Base-by-base conservation (phyloP, 2,113 vertebrate genomes). In the Phaetusa simplex region DNA sequence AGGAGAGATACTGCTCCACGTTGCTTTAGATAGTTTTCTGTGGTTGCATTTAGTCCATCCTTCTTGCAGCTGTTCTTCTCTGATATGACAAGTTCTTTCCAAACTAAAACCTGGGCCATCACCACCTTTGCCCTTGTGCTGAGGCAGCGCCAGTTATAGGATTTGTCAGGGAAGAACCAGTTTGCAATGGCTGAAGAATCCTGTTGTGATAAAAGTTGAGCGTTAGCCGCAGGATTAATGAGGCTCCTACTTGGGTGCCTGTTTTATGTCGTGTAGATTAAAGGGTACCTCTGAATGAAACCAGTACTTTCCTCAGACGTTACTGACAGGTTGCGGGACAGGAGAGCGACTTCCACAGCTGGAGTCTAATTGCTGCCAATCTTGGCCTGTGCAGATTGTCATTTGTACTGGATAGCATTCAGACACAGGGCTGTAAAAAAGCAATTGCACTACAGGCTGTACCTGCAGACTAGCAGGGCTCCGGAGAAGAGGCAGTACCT, bases 11-110 rank as follows among this genome's bases (percentile, higher is more conserved):
- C 8, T 53, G 32, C 47, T 86, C n/a, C 23, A 38, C 17, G 81
- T 95, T 76, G 78, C 81, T 91, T 92, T 73, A 50, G 40, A 40
- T 58, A 67, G 36, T 64, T 82, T 88, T 90, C 58, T 86, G 66
- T 81, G 82, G 47, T 50, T 95, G 26, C 14, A 8, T 88, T 85
- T 87, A 58, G n/a, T 77, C 71, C 38, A 43, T 87, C 29, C 22
- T 87, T 95, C 95, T 66, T 93, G 66, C 91, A 88, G 58, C 78
- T 91, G 26, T 47, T 84, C 13, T 92, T 40, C 49, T 92, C 45
- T 91, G 84, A 77, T 88, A 73, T 1, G 15, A 62, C 19, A n/a
- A 23, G 13, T 49, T 89, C 67, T 81, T 82, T 73, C 50, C 80
- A 23, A 86, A 47, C 53, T 87, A 76, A 76, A 82, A 40, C 53